Conservation (phyloP, 2,113 vertebrate species). For the Myiozetetes cayanensis region DNA sequence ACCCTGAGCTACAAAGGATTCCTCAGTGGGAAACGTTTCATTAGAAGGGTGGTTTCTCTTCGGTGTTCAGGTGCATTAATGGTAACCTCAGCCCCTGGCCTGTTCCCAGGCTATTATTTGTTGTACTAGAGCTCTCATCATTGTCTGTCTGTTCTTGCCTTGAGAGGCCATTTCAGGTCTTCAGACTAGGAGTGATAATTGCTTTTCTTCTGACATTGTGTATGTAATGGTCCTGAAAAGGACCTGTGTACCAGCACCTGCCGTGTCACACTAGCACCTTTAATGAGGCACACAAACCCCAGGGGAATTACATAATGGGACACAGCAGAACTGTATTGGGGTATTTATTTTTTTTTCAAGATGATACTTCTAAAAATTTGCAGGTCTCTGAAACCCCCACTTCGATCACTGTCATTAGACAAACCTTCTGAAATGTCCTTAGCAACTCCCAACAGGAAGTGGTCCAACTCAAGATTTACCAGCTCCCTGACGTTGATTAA, state of each 20-base stretch:
- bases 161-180: background rate
- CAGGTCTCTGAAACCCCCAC: background rate
- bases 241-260: background rate
- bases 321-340: background rate
- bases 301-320: background rate
- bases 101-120: background rate
- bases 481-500: background rate
- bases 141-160: background rate
- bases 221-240: background rate
- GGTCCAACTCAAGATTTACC: background rate
- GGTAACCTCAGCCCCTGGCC: background rate
- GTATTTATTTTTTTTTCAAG: background rate
- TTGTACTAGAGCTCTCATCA: background rate
- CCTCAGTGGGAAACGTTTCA: background rate
- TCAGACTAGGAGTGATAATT: background rate
- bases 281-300: background rate
- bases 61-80: background rate
- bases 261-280: background rate
- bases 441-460: background rate
- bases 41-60: background rate
- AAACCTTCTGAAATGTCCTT: background rate
- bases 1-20: background rate
- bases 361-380: background rate
- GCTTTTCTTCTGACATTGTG: background rate
- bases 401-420: background rate